Evolutionary conservation across 1,140 invertebrate species (phyloP).

Genomic region (Camponotus vicinus): DNA sequence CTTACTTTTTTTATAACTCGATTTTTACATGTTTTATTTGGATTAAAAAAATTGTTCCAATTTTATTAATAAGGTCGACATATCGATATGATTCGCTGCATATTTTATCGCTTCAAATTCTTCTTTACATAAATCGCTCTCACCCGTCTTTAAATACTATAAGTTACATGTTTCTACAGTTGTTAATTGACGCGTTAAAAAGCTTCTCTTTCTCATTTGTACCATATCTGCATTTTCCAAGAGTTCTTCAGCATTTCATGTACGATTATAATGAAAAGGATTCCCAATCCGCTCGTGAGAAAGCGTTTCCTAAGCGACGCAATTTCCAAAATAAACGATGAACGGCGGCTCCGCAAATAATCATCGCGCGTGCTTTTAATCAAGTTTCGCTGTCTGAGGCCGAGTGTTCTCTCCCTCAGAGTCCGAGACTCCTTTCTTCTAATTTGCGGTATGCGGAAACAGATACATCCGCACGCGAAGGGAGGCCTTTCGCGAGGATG

Average conservation of each 20-base stretch:
- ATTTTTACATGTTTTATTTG: neutral
- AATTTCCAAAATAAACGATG: conserved; percentile 87
- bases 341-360: conserved; percentile 84
- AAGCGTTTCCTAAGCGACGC: conserved; percentile 78
- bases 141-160: neutral
- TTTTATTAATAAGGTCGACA: neutral
- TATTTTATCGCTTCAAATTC: neutral
- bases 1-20: no score
- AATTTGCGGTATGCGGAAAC: conserved; percentile 72
- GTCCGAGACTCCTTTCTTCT: conserved; percentile 79
- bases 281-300: conserved; percentile 68
- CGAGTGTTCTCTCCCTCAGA: conserved; percentile 61
- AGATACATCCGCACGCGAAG: conserved; percentile 3
- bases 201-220: neutral
- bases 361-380: conserved; percentile 87
- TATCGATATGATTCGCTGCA: neutral
- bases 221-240: conserved; percentile 5
- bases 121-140: neutral
- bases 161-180: neutral
- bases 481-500: neutral
- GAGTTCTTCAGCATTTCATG: conserved; percentile 2
- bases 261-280: conserved; percentile 12
- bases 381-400: conserved; percentile 84
- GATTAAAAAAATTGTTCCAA: neutral
- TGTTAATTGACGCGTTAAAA: neutral